These are phyloP conservation scores for Poecilia gillii DNA, from an alignment of 2,797 vertebrate species.

Conservation along the genomic window DNA sequence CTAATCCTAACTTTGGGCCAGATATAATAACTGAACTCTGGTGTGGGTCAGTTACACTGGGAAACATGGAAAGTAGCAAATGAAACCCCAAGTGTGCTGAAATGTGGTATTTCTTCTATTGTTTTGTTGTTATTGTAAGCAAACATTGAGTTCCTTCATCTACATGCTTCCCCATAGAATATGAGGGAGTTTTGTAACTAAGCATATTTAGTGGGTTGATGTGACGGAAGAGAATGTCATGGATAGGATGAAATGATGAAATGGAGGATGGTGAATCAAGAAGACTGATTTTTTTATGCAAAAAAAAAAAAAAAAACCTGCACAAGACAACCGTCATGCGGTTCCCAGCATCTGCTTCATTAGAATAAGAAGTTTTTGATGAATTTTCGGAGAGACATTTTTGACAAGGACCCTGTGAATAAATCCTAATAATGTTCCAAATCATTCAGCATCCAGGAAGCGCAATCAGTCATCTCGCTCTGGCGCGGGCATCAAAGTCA, in stretches of 20 bases:
- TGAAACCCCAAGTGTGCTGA: not conserved
- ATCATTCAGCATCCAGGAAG: slow-evolving; percentile 3
- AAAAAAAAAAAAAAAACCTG: no score
- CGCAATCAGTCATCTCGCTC: slow-evolving; percentile 10
- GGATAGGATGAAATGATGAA: not conserved
- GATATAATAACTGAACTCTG: not conserved
- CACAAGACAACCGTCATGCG: not conserved
- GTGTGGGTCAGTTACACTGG: not conserved
- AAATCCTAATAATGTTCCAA: slow-evolving; percentile 7
- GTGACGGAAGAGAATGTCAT: not conserved
- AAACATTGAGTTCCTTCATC: not conserved
- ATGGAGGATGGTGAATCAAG: not conserved
- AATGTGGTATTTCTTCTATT: not conserved
- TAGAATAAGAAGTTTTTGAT: not conserved
- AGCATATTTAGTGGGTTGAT: not conserved
- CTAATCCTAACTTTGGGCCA: not conserved
- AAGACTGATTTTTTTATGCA: not conserved
- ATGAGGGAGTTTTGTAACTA: not conserved
- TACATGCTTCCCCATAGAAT: not conserved
- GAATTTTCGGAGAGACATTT: slow-evolving; percentile 1
- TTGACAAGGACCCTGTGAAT: slow-evolving; percentile 17
- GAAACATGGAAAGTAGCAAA: not conserved
- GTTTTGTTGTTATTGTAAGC: no score
- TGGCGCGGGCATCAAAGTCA: slow-evolving; percentile 42
- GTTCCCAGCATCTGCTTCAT: not conserved